Percentiles rank a stretch among this genome's conserved stretches.
These are phyloP conservation scores for Cataglyphis livida DNA, from an alignment of 2,888 invertebrate genomes.

Conservation along the genomic window DNA sequence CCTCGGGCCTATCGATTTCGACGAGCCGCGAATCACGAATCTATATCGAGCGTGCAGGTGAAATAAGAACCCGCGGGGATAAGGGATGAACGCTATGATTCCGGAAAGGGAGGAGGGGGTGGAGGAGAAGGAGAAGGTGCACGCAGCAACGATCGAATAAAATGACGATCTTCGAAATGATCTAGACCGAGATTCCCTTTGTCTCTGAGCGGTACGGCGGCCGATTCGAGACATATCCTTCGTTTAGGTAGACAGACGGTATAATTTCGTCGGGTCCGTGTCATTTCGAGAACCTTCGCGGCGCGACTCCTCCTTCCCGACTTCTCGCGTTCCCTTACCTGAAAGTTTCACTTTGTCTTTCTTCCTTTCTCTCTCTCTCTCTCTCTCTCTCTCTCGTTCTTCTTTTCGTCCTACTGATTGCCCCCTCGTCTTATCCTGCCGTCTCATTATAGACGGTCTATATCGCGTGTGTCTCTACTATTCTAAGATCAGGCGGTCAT, in stretches of 20 bases:
- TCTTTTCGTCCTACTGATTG: slow-evolving; percentile 10
- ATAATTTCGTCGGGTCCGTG: slow-evolving; percentile 81
- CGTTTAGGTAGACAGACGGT: slow-evolving; percentile 75
- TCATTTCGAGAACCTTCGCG: slow-evolving; percentile 78
- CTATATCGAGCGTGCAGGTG: slow-evolving; percentile 45
- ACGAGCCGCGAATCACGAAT: slow-evolving; percentile 53
- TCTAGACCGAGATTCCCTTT: slow-evolving; percentile 53
- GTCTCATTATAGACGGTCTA: slow-evolving; percentile 64
- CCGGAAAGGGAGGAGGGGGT: background rate
- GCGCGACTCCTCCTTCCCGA: slow-evolving; percentile 66
- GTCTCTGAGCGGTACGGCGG: slow-evolving; percentile 55
- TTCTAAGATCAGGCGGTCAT: slow-evolving; percentile 75
- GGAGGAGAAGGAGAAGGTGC: background rate
- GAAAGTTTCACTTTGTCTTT: slow-evolving; percentile 39
- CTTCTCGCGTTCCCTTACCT: slow-evolving; percentile 62
- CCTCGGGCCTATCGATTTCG: slow-evolving; percentile 37
- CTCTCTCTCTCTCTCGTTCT: background rate
- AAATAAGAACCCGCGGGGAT: slow-evolving; percentile 45
- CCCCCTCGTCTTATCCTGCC: background rate
- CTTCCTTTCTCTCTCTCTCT: background rate
- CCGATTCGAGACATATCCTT: slow-evolving; percentile 59
- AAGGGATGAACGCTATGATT: slow-evolving; percentile 1
- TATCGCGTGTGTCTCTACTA: slow-evolving; percentile 57
- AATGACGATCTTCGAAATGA: slow-evolving; percentile 52
- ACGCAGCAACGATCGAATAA: slow-evolving; percentile 40